A percentile compares a stretch with the other conserved stretches of the same genome.
Evolutionary conservation across 2,797 vertebrate genomes (phyloP).

Genomic region (Chiloscyllium punctatum): DNA sequence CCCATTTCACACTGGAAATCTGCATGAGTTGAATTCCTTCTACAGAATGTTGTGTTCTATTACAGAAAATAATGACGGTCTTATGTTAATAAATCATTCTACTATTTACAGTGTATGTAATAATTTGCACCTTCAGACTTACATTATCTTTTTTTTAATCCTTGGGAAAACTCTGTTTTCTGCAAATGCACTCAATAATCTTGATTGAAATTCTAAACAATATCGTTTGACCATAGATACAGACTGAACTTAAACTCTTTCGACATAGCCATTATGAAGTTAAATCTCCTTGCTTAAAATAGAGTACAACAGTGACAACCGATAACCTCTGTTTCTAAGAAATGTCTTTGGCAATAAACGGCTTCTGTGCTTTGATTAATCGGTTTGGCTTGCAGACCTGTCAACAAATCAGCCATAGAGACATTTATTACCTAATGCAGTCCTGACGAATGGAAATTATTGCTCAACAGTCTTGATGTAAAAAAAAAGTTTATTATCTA

Average conservation of each 20-base stretch:
- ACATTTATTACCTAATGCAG: slow-evolving; percentile 18
- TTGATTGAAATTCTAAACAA: not conserved
- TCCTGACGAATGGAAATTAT: slow-evolving; percentile 1
- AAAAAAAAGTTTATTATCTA: not conserved
- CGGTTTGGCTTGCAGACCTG: not conserved
- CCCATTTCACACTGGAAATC: not conserved
- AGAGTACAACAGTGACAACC: not conserved
- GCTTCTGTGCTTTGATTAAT: slow-evolving; percentile 14
- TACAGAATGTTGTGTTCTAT: not conserved
- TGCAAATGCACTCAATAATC: not conserved
- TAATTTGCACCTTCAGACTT: not conserved
- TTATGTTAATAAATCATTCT: not conserved
- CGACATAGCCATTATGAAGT: slow-evolving; percentile 14
- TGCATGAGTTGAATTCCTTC: not conserved
- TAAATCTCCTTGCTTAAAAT: slow-evolving; percentile 19
- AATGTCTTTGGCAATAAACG: slow-evolving; percentile 27
- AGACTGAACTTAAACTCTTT: not conserved
- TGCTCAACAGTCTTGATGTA: not conserved
- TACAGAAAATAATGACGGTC: not conserved
- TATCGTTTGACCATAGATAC: not conserved
- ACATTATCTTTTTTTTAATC: not conserved
- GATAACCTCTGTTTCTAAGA: slow-evolving; percentile 31
- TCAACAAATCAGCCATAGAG: not conserved
- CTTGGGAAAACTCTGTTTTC: not conserved
- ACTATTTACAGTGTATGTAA: not conserved